Percentiles rank a stretch among this genome's conserved stretches.
phyloP scores from a whole-genome alignment of 2,113 vertebrate species.

The Anseranas semipalmata region DNA sequence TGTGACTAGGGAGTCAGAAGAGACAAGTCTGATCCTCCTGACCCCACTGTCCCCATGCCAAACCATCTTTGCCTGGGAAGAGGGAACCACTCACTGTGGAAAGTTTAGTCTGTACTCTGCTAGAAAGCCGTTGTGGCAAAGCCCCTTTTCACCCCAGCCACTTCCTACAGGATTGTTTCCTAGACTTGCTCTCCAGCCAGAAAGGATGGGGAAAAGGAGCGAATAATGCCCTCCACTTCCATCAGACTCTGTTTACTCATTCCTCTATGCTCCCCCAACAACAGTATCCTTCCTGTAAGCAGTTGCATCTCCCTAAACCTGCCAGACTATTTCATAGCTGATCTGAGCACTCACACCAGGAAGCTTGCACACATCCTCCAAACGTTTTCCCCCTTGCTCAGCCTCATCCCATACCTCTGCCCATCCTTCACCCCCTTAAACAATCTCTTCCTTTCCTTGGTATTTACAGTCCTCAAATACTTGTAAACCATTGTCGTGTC shows the following conservation, averaged over 20 bases:
- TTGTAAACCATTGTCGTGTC: background rate
- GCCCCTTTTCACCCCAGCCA: background rate
- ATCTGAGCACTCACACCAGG: background rate
- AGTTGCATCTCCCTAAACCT: background rate
- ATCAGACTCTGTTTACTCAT: background rate
- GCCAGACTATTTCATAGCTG: background rate
- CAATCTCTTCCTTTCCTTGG: background rate
- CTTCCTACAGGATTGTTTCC: background rate
- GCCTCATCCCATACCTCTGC: background rate
- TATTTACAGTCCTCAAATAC: constrained; percentile 32
- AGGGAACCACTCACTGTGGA: background rate
- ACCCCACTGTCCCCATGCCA: background rate
- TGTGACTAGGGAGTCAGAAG: constrained; percentile 22
- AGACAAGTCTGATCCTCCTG: constrained; percentile 10
- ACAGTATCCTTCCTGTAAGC: background rate
- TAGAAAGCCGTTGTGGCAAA: background rate
- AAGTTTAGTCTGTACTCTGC: background rate
- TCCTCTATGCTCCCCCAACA: background rate
- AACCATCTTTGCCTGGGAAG: background rate
- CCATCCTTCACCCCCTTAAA: background rate
- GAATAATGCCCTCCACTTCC: background rate
- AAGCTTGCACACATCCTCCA: background rate
- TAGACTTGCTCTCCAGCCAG: background rate
- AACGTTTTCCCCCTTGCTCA: background rate
- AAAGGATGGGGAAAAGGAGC: background rate